These are phyloP conservation scores for Callipepla californica DNA, from an alignment of 2,113 vertebrate species.

Conservation along the genomic window DNA sequence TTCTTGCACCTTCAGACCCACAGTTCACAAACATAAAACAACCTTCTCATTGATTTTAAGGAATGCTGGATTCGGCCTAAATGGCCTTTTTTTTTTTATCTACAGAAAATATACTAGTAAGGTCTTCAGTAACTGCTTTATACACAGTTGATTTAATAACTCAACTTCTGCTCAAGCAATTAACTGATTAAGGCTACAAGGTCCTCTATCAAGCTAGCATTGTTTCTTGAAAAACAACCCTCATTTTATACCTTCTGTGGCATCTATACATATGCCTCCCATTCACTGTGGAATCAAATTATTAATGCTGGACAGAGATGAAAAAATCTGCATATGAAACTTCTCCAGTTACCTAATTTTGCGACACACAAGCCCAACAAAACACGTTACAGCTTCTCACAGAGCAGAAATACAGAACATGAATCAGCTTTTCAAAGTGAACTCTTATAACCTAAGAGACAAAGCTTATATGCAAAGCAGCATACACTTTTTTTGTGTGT, in stretches of 20 bases:
- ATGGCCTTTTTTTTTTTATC: background rate
- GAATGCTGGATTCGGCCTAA: background rate
- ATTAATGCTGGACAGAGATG: background rate
- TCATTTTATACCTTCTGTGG: background rate
- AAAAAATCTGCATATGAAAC: background rate
- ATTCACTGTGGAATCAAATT: background rate
- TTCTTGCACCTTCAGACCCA: background rate
- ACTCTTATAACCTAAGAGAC: slow-evolving; percentile 6
- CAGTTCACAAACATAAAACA: background rate
- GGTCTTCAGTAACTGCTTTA: background rate
- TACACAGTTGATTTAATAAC: background rate
- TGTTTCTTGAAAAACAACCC: background rate
- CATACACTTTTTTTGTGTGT: background rate
- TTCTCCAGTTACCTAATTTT: background rate
- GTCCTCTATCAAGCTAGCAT: background rate
- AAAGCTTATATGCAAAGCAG: slow-evolving; percentile 13
- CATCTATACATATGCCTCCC: background rate
- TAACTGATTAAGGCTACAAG: background rate
- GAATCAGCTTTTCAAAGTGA: slow-evolving; percentile 30
- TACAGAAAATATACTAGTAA: background rate
- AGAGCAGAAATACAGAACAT: background rate
- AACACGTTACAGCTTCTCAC: background rate
- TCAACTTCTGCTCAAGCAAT: background rate
- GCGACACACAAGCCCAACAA: background rate
- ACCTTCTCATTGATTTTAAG: background rate